Evolutionary conservation across 2,888 invertebrate species (phyloP).

Genomic region (Ellobium chinense): DNA sequence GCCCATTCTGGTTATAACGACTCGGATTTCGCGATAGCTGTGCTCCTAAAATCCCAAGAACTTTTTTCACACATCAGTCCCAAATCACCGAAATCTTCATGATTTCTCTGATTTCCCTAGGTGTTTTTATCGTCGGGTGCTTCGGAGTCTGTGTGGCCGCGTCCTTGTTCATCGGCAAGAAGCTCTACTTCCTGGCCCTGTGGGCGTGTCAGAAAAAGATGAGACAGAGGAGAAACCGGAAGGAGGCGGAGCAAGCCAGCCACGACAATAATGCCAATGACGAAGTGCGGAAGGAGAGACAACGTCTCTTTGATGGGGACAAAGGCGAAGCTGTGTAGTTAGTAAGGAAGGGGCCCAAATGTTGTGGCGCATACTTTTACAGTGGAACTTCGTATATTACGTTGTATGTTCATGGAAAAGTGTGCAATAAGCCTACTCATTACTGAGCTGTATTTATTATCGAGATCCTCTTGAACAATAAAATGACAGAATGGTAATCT

Average conservation of each 20-base stretch:
- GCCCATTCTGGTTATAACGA: no score
- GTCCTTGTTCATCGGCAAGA: slow-evolving; percentile 69
- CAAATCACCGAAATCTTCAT: no score
- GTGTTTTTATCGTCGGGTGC: slow-evolving; percentile 70
- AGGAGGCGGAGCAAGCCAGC: background rate
- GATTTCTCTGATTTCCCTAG: slow-evolving; percentile 33
- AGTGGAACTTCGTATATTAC: no score
- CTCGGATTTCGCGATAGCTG: no score
- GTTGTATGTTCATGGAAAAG: no score
- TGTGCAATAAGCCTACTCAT: no score
- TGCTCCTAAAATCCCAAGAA: no score
- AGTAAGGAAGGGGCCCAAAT: background rate
- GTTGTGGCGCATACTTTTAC: no score
- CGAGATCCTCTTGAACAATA: no score
- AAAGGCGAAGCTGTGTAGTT: slow-evolving; percentile 29
- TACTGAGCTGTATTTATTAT: no score
- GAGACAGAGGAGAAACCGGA: background rate
- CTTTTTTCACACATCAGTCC: no score
- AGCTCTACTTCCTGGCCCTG: slow-evolving; percentile 57
- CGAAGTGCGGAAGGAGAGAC: slow-evolving; percentile 17
- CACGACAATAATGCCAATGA: slow-evolving; percentile 11
- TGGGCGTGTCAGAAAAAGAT: background rate
- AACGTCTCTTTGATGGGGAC: slow-evolving; percentile 20
- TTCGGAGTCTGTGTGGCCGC: slow-evolving; percentile 66
- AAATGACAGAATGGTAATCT: no score